Conservation (phyloP, 2,888 invertebrate species). For the Lacanobia wlatinum region DNA sequence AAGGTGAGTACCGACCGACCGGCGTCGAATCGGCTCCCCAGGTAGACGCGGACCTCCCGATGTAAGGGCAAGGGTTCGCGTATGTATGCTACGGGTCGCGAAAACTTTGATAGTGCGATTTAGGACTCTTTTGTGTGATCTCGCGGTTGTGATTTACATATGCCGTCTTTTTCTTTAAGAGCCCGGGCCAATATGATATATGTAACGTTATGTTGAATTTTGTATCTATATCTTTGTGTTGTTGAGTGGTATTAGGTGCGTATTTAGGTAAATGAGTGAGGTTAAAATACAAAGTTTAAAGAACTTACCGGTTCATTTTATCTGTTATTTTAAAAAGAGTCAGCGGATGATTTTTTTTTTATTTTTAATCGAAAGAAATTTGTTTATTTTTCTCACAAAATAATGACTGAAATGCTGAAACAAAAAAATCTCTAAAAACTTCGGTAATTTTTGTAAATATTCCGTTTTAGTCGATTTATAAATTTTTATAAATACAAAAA, state of each 20-base stretch:
- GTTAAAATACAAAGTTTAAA: background rate
- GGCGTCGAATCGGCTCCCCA: slow-evolving; percentile 30
- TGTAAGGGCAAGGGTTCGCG: background rate
- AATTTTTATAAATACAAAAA: slow-evolving; percentile 26
- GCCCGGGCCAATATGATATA: background rate
- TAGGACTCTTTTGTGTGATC: slow-evolving; percentile 32
- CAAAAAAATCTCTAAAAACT: too few species aligned
- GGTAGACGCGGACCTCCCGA: slow-evolving; percentile 55
- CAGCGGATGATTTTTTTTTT: background rate
- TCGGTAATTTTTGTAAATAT: background rate
- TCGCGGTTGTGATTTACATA: background rate
- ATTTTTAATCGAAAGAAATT: too few species aligned
- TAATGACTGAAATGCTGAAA: background rate
- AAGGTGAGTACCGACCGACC: slow-evolving; percentile 28
- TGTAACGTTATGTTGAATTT: background rate
- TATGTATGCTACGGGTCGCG: slow-evolving; percentile 2
- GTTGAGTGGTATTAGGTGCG: background rate
- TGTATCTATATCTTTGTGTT: background rate
- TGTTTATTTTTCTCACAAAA: too few species aligned
- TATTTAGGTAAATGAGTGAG: background rate
- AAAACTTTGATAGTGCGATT: slow-evolving; percentile 45
- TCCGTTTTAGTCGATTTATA: background rate
- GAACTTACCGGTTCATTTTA: background rate
- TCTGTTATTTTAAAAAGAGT: background rate
- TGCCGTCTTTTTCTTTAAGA: background rate